Evolutionary conservation across 1,140 invertebrate genomes (phyloP), one percentile per base, ranked within the genome.

Genomic region (Formica exsecta): DNA sequence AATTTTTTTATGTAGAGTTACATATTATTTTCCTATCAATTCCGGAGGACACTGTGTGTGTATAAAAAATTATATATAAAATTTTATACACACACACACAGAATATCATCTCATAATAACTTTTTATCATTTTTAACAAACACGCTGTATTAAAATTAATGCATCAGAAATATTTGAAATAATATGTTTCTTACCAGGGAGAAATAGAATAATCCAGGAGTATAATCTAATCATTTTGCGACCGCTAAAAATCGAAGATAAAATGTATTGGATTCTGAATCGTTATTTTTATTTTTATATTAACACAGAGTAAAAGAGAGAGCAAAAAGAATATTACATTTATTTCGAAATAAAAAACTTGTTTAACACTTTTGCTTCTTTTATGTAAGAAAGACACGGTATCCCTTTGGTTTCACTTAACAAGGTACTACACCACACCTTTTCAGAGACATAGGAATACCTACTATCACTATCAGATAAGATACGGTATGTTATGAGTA

Each of bases 381-480:
- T 74, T 81, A 59, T 29, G 22, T 16, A 59, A 16, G n/a, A 61
- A 86, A 76, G 79, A 54, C 62, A 66, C 61, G 57, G 19, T 86
- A 54, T 57, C 51, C 71, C 64, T 84, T 86, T 65, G 64, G 68
- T 83, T 86, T 54, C 48, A 61, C 66, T 64, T 80, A 86, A 54
- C 54, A 79, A 91, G 87, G 74, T 88, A 88, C 80, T 85, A 87
- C 71, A 94, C 94, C 93, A 94, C 94, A 92, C 94, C 93, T 94
- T 93, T 87, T 75, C 81, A 86, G 68, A 87, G 85, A 85, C 86
- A 87, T 91, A 93, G 87, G 88, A 90, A 90, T 91, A 93, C 87
- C 92, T 92, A 93, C 92, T 91, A 91, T 90, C 93, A 94, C 93
- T 92, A 91, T 86, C 81, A 90, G 94, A 94, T 93, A 94, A 89